Conservation (phyloP, 2,113 vertebrate species). For the Haliaeetus leucogaster region DNA sequence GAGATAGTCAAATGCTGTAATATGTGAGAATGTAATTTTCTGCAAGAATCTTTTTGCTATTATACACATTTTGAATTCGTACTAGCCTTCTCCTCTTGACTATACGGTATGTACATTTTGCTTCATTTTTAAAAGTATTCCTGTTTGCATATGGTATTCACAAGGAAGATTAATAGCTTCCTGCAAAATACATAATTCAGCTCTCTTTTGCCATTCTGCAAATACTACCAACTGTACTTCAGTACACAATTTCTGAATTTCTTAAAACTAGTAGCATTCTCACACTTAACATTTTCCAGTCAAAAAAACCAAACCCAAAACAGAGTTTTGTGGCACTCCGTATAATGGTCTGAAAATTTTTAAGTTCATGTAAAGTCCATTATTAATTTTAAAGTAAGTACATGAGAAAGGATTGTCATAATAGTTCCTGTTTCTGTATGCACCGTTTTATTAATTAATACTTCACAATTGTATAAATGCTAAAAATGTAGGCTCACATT, state of each 20-base stretch:
- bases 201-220: background rate
- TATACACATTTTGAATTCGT: background rate
- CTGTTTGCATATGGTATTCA: slow-evolving; percentile 11
- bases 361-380: background rate
- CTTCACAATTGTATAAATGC: background rate
- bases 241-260: background rate
- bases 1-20: background rate
- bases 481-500: background rate
- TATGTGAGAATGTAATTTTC: background rate
- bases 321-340: background rate
- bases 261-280: background rate
- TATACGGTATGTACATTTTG: background rate
- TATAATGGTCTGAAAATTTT: background rate
- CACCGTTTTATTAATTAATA: background rate
- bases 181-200: slow-evolving; percentile 18
- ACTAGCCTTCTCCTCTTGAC: background rate
- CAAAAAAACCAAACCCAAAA: background rate
- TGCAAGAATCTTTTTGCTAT: background rate
- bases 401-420: background rate
- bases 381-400: background rate
- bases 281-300: background rate
- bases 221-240: background rate
- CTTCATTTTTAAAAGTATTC: slow-evolving; percentile 4
- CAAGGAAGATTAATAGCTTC: slow-evolving; percentile 7
- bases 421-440: background rate